Evolutionary conservation across 2,113 vertebrate species (phyloP), one percentile per base, ranked within the genome.

Genomic region (Fulmarus glacialis): DNA sequence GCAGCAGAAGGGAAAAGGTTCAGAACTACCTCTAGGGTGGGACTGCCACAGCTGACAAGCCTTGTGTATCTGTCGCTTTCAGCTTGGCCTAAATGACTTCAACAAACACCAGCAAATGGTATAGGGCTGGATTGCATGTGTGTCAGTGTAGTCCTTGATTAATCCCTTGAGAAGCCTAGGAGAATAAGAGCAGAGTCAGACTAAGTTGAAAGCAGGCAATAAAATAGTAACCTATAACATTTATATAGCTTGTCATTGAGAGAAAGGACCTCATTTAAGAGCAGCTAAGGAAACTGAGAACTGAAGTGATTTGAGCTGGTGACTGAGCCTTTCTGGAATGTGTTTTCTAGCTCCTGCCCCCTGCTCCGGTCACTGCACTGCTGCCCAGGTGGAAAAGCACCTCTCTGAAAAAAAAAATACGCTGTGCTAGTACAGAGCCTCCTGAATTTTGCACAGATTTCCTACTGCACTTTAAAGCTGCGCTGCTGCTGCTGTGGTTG

Each of bases 391-490:
- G 36, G 42, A 73, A 71, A 15, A 93, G 63, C 53, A 59, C 45
- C 56, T 87, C 64, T 67, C 34, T 43, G 72, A 11, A 21, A 27
- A 83, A 73, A 36, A 36, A 23, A 20, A 23, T 1, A n/a, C 0
- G 9, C 12, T 7, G 62, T 88, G 74, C 71, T 50, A 59, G 52
- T 45, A 21, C 78, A 13, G 40, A 94, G 71, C 56, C 74, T 59
- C 73, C 12, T 5, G n/a, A 50, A 50, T 53, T 92, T 88, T 92
- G 82, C 89, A 93, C 88, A 63, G 56, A 56, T 89, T 80, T 75
- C 62, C 70, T 82, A 82, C 96, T 82, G 95, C 94, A 96, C 95
- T 97, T 95, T 93, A 93, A 90, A 70, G 68, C 40, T 38, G 30
- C 5, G 8, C 79, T 62, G 56, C 66, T 34, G 73, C 82, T 92